A percentile compares a stretch with the other conserved stretches of the same genome.
Conservation (phyloP, 2,113 vertebrate genomes). For the Herpetotheres cachinnans region DNA sequence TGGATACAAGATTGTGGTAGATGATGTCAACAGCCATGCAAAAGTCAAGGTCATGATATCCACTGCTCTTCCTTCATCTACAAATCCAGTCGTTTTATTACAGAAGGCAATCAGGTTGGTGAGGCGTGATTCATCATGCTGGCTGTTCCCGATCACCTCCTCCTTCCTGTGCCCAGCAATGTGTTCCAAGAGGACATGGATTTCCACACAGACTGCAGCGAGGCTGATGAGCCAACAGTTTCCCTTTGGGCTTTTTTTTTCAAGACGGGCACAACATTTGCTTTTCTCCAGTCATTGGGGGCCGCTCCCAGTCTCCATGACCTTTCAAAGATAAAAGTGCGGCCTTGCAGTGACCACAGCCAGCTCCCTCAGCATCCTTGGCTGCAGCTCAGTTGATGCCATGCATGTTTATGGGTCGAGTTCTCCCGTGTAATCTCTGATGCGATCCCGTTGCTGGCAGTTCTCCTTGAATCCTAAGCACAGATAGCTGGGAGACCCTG, state of each 20-base stretch:
- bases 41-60: background rate
- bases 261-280: background rate
- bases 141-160: accelerated
- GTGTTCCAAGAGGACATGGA: background rate
- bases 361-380: background rate
- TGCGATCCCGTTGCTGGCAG: background rate
- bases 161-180: background rate
- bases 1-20: background rate
- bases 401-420: background rate
- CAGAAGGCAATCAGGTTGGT: background rate
- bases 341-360: background rate
- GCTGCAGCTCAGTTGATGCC: background rate
- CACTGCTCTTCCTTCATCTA: background rate
- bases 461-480: background rate
- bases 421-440: background rate
- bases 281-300: background rate
- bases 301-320: background rate
- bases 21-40: background rate
- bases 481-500: background rate
- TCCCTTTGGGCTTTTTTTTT: background rate
- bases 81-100: background rate
- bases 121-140: background rate
- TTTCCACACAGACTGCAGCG: background rate
- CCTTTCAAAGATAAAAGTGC: background rate
- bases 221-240: background rate